Base-by-base conservation (phyloP, 53 echinoderm and acorn worm genomes). In the Henricia sp. region DNA sequence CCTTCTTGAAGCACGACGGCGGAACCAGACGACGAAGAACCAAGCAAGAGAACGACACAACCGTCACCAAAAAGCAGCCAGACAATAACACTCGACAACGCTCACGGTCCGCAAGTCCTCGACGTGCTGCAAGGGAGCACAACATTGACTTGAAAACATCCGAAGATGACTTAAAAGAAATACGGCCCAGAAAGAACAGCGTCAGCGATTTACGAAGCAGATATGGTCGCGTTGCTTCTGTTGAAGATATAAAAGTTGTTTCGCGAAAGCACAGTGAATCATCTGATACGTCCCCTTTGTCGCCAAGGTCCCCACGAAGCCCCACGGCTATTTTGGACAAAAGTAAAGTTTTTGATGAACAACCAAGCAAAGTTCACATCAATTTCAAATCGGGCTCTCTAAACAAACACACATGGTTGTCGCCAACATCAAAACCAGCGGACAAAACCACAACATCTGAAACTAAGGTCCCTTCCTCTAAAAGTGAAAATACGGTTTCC, bases 1-100 rank as follows among this genome's bases (percentile, higher is more conserved):
- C 94, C 11, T 97, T 97, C 86, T 68, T 94, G 41, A 92, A 85
- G 40, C 73, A 83, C 40, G 99, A 97, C 44, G 42, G 58, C n/a
- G 65, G 80, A n/a, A 50, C 0, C 8, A 28, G 65, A 46, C 42
- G 46, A 33, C 17, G 48, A 4, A 36, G 64, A 40, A 26, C 3
- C 25, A n/a, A n/a, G n/a, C n/a, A n/a, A n/a, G 35, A 30, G 19
- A 72, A 13, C 33, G 20, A 73, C 34, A 34, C 73, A 52, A 64
- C 8, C 11, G 48, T 64, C 33, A 46, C 50, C 25, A 46, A 46
- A 64, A 57, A 57, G 63, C 43, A 80, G 39, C 65, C 80, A 13
- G 80, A 80, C 12, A 80, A 64, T 64, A 80, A n/a, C 23, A 80
- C 64, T 19, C 62, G 80, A 63, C 80, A 80, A 24, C 80, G 80